Evolutionary conservation across 2,113 vertebrate genomes (phyloP), one percentile per base, ranked within the genome.

Genomic region (Eclectus roratus): DNA sequence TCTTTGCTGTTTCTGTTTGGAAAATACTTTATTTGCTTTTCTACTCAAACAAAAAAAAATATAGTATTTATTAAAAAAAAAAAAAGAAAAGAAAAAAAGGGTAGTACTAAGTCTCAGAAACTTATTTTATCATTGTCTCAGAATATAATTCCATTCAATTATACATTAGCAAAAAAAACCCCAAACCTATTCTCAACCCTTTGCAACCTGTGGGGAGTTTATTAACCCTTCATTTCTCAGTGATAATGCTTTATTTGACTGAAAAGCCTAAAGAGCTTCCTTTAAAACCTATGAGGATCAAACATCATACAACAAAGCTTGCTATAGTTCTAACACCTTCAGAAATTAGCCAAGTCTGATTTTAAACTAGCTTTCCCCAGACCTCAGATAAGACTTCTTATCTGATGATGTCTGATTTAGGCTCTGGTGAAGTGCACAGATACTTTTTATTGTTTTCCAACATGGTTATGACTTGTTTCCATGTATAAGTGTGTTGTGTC

Each of bases 1-100:
- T 55, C 65, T 86, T 96, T 91, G 71, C 31, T 93, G 27, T 86
- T 97, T 95, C 73, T 94, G 56, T 96, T 96, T 96, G 93, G 35
- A 96, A 96, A 96, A 96, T 86, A 96, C 79, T 96, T 94, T 95
- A 19, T 52, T 93, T 95, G 80, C 35, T 50, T 95, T 97, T 96
- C 79, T 64, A 68, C 81, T 92, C 71, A 70, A 88, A 94, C 37
- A 37, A 37, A 44, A 64, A 58, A 60, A 78, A 93, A 71, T 25
- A 58, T 33, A 12, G 47, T 50, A 63, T n/a, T 64, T 55, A n/a
- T 68, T 46, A 5, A 25, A 37, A 19, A 63, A 23, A 25, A 37
- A 31, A 11, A 27, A 53, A 4, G 9, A 5, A 12, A 37, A 39
- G 25, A 21, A 14, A 41, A 31, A 41, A 68, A 19, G 4, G 23